Evolutionary conservation across 2,113 vertebrate genomes (phyloP).

Genomic region (Otis tarda): DNA sequence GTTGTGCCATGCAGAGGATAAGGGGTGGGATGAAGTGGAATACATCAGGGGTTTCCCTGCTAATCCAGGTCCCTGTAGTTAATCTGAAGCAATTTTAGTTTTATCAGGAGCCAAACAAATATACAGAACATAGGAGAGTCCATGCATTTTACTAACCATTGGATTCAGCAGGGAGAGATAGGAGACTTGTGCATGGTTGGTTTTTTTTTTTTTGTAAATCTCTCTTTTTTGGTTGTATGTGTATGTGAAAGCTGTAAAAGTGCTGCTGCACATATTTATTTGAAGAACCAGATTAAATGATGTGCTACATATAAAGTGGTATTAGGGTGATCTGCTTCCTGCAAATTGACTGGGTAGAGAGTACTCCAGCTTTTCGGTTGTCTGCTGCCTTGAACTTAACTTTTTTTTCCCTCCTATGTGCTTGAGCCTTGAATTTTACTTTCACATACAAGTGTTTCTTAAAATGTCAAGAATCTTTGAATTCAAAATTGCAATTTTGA

Average conservation of each 20-base stretch:
- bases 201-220: background rate
- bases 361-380: background rate
- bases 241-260: background rate
- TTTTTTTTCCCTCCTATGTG: background rate
- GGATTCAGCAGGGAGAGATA: background rate
- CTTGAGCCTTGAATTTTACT: background rate
- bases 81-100: background rate
- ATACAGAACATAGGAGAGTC: background rate
- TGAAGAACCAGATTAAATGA: background rate
- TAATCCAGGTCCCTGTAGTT: background rate
- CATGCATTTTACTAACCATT: background rate
- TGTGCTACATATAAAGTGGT: background rate
- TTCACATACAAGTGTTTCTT: background rate
- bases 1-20: accelerated
- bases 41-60: background rate
- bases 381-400: background rate
- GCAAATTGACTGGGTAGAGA: background rate
- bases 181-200: background rate
- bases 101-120: background rate
- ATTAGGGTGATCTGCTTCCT: background rate
- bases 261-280: background rate
- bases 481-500: background rate
- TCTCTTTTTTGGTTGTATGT: accelerated
- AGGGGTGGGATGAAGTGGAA: background rate
- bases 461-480: background rate